Base-by-base conservation (phyloP, 2,797 vertebrate genomes). In the Sciaenops ocellatus region DNA sequence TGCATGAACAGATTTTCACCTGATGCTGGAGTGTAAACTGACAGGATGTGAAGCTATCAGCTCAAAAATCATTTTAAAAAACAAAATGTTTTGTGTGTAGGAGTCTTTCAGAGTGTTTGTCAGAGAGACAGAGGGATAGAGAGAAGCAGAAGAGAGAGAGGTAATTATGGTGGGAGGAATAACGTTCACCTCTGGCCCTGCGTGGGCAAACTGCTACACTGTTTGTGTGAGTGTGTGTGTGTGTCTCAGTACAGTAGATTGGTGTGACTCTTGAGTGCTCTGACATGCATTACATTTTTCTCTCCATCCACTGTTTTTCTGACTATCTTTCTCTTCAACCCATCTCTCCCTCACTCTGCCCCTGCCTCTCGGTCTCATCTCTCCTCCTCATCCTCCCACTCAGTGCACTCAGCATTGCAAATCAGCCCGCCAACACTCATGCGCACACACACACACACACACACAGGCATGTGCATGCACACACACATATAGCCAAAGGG, bases 371-470 rank as follows among this genome's bases (percentile, higher is more conserved):
- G 62, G 86, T 73, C 87, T 90, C 91, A 82, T 91, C 90, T 89
- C 87, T 91, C 90, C 91, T 91, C 93, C 89, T 92, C 91, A 65
- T 90, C 90, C 88, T 85, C 92, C 92, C 90, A 93, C 93, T 89
- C 86, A 2, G 69, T 86, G 89, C 90, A 90, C 91, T 94, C 90
- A 89, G 90, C 86, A 90, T 92, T 92, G 90, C 92, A 92, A 94
- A 94, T 88, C 90, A 91, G 76, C 54, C 88, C 90, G 63, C 91
- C 82, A 83, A 91, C 92, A 85, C 85, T 75, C 82, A 54, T 6
- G 16, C 57, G 48, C 47, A 62, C 59, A 61, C 55, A 47, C 73
- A 34, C 56, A 65, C 42, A 50, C 59, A 46, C 52, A 62, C 69
- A 54, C 76, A 50, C 52, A 55, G 64, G 30, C 38, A 57, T 56